Evolutionary conservation across 2,888 invertebrate genomes (phyloP), one percentile per base, ranked within the genome.

Genomic region (Lasioglossum marginatum): DNA sequence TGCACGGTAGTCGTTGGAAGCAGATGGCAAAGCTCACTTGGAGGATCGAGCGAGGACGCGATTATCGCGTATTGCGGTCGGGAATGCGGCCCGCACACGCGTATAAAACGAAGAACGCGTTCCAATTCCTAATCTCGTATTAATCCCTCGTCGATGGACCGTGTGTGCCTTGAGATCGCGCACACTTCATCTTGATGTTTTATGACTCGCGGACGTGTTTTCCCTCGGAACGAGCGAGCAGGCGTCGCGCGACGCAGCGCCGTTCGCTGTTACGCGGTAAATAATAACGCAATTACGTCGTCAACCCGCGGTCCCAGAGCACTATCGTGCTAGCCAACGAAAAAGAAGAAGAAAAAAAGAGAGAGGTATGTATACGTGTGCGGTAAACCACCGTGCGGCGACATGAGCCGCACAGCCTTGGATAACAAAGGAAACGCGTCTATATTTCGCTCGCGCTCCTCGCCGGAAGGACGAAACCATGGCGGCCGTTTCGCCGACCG

Each of bases 341-440:
- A 76, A 86, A 70, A 63, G 14, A 6, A 63, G 16, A 16, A 14
- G n/a, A 31, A n/a, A 31, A 63, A 63, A 16, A 63, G 12, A 27
- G 60, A 63, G 63, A 16, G 31, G 27, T 31, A 27, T 27, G 27
- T 31, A 63, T 63, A 63, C 27, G 63, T 16, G 63, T 63, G 63
- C 63, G 63, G 63, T 63, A 63, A 63, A 63, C 63, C 71, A 31
- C 45, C 68, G 43, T 72, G 82, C 77, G 74, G 81, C 76, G 66
- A 66, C 19, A 66, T 0, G 34, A 89, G 74, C 23, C 45, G 74
- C 82, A 60, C 68, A 84, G 73, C 82, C 83, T 83, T 86, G 87
- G 72, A 86, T 86, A 84, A 89, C 88, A 85, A 88, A 87, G 87
- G 82, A 89, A 85, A 77, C 74, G 73, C 81, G 77, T 83, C 82